Evolutionary conservation across 2,888 invertebrate genomes (phyloP), one percentile per base, ranked within the genome.

Genomic region (Mechanitis messenoides): DNA sequence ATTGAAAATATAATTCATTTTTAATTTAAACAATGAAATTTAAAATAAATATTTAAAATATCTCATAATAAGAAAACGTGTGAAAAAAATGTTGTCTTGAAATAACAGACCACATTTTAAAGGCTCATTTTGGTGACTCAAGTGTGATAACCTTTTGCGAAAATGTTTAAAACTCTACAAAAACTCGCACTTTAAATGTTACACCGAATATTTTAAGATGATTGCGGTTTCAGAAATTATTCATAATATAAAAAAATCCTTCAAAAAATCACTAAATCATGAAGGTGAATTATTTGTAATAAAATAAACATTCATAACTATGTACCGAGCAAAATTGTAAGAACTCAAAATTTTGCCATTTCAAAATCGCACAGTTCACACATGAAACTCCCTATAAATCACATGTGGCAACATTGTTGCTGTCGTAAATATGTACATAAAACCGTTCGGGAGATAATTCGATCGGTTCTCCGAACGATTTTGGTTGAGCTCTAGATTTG

Each of bases 401-500:
- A 78, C 62, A 47, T 65, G 50, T 71, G 68, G 78, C 78, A 78
- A 78, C 79, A 78, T 69, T 79, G 79, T 79, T 74, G 77, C 70
- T 67, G 62, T 75, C 77, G 73, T 79, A 79, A 79, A 79, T 61
- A 63, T 67, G 69, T 67, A 63, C 69, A 65, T 83, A 84, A 83
- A 84, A 80, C 74, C 78, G 74, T 75, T 75, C 73, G 68, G 73
- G 70, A 77, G 84, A 83, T 84, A 83, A 84, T 84, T 83, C 83
- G 83, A 84, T 84, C 75, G 81, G 64, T 84, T 84, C 84, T 67
- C 68, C 73, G 84, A 84, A 83, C 74, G 73, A 71, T 74, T 76
- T 79, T 72, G 71, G 75, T 67, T 59, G 58, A 55, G 50, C 63
- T 65, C 58, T 63, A 67, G 68, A 68, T 69, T 64, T 65, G 60